Base-by-base conservation (phyloP, 1,140 invertebrate species). In the Drosophila miranda region DNA sequence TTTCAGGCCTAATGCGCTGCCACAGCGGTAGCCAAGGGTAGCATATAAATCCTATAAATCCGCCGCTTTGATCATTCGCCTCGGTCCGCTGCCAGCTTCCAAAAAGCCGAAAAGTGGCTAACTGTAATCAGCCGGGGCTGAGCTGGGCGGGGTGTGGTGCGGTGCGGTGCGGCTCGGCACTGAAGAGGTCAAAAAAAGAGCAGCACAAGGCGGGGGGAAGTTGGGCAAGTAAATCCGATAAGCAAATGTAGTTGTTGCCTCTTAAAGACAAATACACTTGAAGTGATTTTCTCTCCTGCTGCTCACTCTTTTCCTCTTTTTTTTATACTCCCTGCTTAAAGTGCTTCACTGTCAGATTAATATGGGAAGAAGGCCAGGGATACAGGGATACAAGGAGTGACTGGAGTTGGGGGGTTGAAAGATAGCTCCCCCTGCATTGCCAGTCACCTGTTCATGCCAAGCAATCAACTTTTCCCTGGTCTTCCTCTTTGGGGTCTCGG, bases 21-120 rank as follows among this genome's bases (percentile, higher is more conserved):
- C 30, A 34, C 66, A 74, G 66, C 43, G 30, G 34, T 69, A 82
- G 64, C 75, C 79, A 82, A 75, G 78, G 78, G 78, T 82, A 82
- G 79, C 79, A 58, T 42, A 82, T 82, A 82, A 82, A 82, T 82
- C 78, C 78, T 78, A 83, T 82, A 82, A 83, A 82, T 82, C 78
- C 69, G 78, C 49, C 70, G 78, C 78, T 82, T 82, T 82, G 78
- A 82, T 82, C 78, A 82, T 82, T 82, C 74, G 75, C 55, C 52
- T 64, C 28, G 53, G 42, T 62, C 59, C 54, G 59, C 48, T 52
- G 34, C 23, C 52, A n/a, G 41, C 42, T 55, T 44, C 16, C 44
- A 21, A 68, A 80, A 81, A 81, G 78, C 74, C 78, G 74, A 81
- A 81, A 81, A 82, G 78, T 82, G 78, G 73, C 61, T 71, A 67